Conservation (phyloP, 1,140 invertebrate genomes). For the Lepidurus couesii region DNA sequence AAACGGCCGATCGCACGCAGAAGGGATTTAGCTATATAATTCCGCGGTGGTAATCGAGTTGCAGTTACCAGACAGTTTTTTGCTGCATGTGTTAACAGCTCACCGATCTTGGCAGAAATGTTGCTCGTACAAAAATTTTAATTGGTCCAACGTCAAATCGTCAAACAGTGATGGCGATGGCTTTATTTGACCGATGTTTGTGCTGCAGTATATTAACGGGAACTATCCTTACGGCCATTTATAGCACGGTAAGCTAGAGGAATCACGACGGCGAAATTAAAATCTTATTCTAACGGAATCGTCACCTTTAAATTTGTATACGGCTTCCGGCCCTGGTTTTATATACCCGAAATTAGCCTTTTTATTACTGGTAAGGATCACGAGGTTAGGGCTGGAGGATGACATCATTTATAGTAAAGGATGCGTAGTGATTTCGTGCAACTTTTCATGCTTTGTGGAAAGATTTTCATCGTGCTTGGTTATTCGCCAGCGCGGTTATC, state of each 20-base stretch:
- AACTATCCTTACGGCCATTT: constrained; percentile 15
- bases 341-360: neutral
- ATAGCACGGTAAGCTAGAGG: constrained; percentile 8
- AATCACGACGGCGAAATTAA: neutral
- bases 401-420: neutral
- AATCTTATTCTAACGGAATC: neutral
- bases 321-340: neutral
- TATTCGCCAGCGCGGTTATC: neutral
- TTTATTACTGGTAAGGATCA: neutral
- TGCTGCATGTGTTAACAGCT: too few relatives aligned
- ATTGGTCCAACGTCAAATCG: neutral
- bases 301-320: neutral
- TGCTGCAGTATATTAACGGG: neutral
- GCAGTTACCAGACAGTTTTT: neutral
- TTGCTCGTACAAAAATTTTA: neutral
- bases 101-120: neutral
- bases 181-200: constrained; percentile 9
- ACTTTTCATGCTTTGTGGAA: neutral
- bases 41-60: neutral
- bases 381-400: neutral
- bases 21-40: neutral
- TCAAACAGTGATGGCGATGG: neutral
- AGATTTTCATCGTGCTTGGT: neutral
- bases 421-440: neutral
- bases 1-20: neutral